A percentile compares a stretch with the other conserved stretches of the same genome.
phyloP scores from a whole-genome alignment of 2,113 vertebrate genomes.

The Pan troglodytes region DNA sequence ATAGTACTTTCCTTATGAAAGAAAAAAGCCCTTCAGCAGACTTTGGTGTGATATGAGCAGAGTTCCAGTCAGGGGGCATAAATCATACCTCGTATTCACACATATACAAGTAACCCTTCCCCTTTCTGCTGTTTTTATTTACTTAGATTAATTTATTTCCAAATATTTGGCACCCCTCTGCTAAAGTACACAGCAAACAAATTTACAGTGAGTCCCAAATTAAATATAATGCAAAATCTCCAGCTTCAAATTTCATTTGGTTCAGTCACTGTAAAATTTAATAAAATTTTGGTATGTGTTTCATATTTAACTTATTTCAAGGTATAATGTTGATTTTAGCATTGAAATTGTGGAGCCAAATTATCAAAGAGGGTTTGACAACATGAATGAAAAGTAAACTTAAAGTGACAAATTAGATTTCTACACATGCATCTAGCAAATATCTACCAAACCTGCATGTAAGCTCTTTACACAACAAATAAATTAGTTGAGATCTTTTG shows the following conservation, averaged over 20 bases:
- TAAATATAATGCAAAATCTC: conserved; percentile 69
- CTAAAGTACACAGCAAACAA: conserved; percentile 57
- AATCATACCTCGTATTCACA: conserved; percentile 29
- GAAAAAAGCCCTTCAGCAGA: conserved; percentile 8
- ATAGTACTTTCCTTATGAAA: background rate
- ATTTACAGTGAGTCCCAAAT: conserved; percentile 49
- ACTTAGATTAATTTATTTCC: conserved; percentile 64
- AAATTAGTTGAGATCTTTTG: conserved; percentile 45
- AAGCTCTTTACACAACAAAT: conserved; percentile 6
- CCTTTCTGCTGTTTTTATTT: conserved; percentile 59
- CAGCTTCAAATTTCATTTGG: conserved; percentile 58
- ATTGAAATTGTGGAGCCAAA: conserved; percentile 25
- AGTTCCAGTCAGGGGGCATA: conserved; percentile 15
- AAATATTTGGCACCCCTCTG: conserved; percentile 37
- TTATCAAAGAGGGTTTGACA: conserved; percentile 34
- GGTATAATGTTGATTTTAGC: conserved; percentile 52
- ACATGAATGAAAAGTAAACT: conserved; percentile 58
- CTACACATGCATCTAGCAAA: background rate
- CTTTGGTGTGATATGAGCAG: background rate
- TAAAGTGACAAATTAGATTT: conserved; percentile 46
- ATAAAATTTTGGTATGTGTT: conserved; percentile 48
- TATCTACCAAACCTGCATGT: background rate
- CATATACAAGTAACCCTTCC: conserved; percentile 55
- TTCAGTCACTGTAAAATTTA: conserved; percentile 52
- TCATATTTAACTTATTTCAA: conserved; percentile 61